A percentile compares a stretch with the other conserved stretches of the same genome.
Conservation (phyloP, 2,113 vertebrate genomes). For the rat (Rattus norvegicus) region GRCr8 NC_086022.1:138105001-138105500, state of each 20-base stretch:
- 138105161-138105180: background rate
- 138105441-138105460: too few species aligned
- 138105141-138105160: background rate
- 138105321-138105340: fast-evolving
- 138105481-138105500: too few species aligned
- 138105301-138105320: background rate
- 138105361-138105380: too few species aligned
- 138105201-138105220: background rate
- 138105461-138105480: too few species aligned
- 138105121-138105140: background rate
- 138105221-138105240: background rate
- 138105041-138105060: background rate
- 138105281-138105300: background rate
- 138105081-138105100: background rate
- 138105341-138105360: background rate
- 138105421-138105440: too few species aligned
- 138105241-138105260: background rate
- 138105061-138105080: background rate
- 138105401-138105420: too few species aligned
- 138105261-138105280: background rate
- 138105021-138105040: background rate
- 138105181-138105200: background rate
- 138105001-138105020: background rate
- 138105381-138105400: too few species aligned
- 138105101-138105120: background rate